A percentile compares a stretch with the other conserved stretches of the same genome.
Conservation (phyloP, 2,888 invertebrate genomes). For the Cataglyphis livida region DNA sequence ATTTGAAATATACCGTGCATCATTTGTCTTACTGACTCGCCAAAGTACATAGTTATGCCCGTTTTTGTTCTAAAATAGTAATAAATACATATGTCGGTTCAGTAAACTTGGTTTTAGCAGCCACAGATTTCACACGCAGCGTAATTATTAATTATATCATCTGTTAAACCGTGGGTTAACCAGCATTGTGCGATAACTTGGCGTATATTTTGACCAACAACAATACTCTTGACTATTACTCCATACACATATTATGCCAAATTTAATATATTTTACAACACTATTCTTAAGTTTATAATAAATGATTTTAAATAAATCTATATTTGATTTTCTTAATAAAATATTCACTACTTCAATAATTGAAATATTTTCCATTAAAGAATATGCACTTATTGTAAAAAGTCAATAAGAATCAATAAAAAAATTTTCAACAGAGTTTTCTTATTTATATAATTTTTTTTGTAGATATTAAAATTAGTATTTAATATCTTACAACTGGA, state of each 20-base stretch:
- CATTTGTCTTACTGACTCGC: conserved; percentile 21
- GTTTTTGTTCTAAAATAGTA: conserved; percentile 5
- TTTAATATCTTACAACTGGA: neutral
- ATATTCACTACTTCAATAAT: neutral
- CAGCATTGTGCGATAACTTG: conserved; percentile 18
- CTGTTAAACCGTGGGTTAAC: neutral
- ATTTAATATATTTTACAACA: neutral
- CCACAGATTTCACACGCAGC: neutral
- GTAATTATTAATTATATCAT: conserved; percentile 43
- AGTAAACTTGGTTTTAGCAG: neutral
- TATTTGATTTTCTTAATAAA: neutral
- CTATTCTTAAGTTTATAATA: neutral
- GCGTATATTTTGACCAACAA: conserved; percentile 16
- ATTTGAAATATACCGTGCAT: neutral
- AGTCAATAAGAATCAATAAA: neutral
- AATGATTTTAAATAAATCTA: neutral
- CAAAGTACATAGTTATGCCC: neutral
- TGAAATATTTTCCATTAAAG: neutral
- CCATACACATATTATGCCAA: neutral
- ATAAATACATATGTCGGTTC: conserved; percentile 4
- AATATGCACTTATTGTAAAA: neutral
- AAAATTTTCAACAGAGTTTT: too few species aligned
- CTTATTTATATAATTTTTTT: neutral
- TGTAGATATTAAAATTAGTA: neutral
- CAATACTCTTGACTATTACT: conserved; percentile 5